Evolutionary conservation across 2,888 invertebrate species (phyloP).

Genomic region (Ceramica pisi): DNA sequence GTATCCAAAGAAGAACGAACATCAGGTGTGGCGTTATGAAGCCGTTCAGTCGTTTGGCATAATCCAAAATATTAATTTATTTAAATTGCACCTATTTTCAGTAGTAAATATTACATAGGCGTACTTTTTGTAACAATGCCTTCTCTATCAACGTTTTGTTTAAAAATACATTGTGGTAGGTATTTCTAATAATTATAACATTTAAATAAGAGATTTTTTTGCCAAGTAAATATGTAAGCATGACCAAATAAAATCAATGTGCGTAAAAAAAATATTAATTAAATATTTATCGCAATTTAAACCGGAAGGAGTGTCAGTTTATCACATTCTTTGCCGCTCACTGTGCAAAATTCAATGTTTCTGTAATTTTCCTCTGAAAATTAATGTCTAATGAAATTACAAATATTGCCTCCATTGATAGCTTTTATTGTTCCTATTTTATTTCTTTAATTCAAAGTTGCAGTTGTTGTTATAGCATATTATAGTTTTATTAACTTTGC

Average conservation of each 20-base stretch:
- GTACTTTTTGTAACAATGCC: no score
- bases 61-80: no score
- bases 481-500: no score
- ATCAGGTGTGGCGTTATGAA: neutral
- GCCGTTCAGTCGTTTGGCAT: neutral
- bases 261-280: conserved; percentile 17
- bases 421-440: neutral
- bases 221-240: neutral
- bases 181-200: neutral
- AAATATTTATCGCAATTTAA: conserved; percentile 8
- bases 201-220: neutral
- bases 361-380: neutral
- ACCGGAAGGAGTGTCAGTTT: conserved; percentile 2
- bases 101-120: no score
- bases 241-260: conserved; percentile 23
- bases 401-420: neutral
- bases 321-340: conserved; percentile 7
- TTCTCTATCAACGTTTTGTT: no score
- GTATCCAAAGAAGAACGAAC: no score
- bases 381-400: no score
- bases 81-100: no score
- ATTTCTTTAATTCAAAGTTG: no score
- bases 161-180: no score
- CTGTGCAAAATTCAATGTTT: neutral
- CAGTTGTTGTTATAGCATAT: no score